A percentile compares a stretch with the other conserved stretches of the same genome.
phyloP scores from a whole-genome alignment of 2,113 vertebrate species.

The pig (Sus scrofa) region T2T-Sscrofa CM000826.6:35951501-35952000 shows the following conservation, averaged over 20 bases:
- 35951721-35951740: constrained; percentile 18
- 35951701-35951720: background rate
- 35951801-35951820: too few relatives aligned
- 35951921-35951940: too few relatives aligned
- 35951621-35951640: background rate
- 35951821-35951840: too few relatives aligned
- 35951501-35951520: background rate
- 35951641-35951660: background rate
- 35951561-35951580: background rate
- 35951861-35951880: too few relatives aligned
- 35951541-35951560: background rate
- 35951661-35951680: background rate
- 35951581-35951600: background rate
- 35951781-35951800: too few relatives aligned
- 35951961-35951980: background rate
- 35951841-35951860: too few relatives aligned
- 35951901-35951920: too few relatives aligned
- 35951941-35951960: background rate
- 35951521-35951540: background rate
- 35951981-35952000: background rate
- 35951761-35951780: too few relatives aligned
- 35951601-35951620: background rate
- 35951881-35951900: too few relatives aligned
- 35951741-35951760: background rate
- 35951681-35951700: accelerated